Evolutionary conservation across 2,113 vertebrate genomes (phyloP).

Genomic region (Arenaria interpres): DNA sequence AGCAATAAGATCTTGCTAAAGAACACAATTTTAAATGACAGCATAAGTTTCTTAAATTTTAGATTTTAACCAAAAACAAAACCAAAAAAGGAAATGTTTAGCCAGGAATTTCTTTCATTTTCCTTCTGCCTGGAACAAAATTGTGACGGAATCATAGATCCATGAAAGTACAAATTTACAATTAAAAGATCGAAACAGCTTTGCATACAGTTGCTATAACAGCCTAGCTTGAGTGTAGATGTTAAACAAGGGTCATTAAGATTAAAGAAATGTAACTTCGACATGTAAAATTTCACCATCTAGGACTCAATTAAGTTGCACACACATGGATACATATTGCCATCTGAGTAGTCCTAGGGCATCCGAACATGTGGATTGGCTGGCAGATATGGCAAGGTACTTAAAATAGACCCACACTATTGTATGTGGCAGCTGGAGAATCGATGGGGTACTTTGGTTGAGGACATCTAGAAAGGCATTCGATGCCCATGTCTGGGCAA

Average conservation of each 20-base stretch:
- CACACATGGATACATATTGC: neutral
- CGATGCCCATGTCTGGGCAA: neutral
- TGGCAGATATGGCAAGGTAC: neutral
- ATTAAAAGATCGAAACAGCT: neutral
- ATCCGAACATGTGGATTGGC: neutral
- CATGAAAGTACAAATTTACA: neutral
- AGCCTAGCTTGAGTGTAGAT: neutral
- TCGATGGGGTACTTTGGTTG: neutral
- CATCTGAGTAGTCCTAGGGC: neutral
- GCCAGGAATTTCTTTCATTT: neutral
- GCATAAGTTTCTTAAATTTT: neutral
- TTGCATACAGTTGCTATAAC: neutral
- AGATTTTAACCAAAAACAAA: neutral
- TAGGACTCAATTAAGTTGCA: neutral
- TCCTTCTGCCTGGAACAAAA: neutral
- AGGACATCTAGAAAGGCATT: neutral
- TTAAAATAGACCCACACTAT: neutral
- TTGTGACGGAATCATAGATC: neutral
- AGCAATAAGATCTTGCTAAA: neutral
- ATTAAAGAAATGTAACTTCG: neutral
- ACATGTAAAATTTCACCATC: neutral
- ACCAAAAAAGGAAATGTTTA: neutral
- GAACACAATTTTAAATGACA: neutral
- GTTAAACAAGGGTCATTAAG: neutral
- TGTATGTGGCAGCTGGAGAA: neutral